A percentile compares a stretch with the other conserved stretches of the same genome.
Evolutionary conservation across 2,888 invertebrate genomes (phyloP).

Genomic region (Lithosia quadra): DNA sequence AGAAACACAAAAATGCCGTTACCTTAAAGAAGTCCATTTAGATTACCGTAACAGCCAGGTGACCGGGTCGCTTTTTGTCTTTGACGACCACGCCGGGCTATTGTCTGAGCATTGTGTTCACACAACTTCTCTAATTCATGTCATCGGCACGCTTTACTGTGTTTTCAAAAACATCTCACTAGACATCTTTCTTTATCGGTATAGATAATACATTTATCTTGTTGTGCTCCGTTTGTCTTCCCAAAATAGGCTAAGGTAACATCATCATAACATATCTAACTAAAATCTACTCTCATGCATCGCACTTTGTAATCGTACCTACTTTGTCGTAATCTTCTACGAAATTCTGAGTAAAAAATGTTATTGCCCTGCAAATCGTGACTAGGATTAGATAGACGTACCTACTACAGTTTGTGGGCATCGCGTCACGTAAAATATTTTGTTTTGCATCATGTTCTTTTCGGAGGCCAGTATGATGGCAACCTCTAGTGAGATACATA

Average conservation of each 20-base stretch:
- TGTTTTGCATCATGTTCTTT: conserved; percentile 65
- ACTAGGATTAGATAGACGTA: conserved; percentile 66
- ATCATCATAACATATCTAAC: conserved; percentile 26
- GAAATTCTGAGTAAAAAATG: conserved; percentile 61
- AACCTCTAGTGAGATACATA: conserved; percentile 56
- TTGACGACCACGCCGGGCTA: conserved; percentile 56
- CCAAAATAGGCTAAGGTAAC: conserved; percentile 29
- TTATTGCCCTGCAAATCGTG: conserved; percentile 70
- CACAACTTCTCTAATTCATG: conserved; percentile 42
- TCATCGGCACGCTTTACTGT: conserved; percentile 40
- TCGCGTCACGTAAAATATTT: conserved; percentile 62
- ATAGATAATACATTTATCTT: conserved; percentile 36
- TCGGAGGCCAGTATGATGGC: conserved; percentile 42
- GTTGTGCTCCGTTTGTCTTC: conserved; percentile 23
- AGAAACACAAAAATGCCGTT: conserved; percentile 54
- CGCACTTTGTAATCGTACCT: conserved; percentile 53
- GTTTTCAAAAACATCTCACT: conserved; percentile 24
- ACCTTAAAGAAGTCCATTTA: conserved; percentile 52
- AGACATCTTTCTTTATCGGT: conserved; percentile 31
- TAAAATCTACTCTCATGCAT: conserved; percentile 41
- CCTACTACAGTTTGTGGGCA: conserved; percentile 47
- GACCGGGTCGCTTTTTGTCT: conserved; percentile 73
- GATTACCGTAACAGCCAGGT: conserved; percentile 66
- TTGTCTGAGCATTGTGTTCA: conserved; percentile 49
- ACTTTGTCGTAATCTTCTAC: conserved; percentile 55